Evolutionary conservation across 1,140 invertebrate species (phyloP).

Genomic region (Pectinophora gossypiella): DNA sequence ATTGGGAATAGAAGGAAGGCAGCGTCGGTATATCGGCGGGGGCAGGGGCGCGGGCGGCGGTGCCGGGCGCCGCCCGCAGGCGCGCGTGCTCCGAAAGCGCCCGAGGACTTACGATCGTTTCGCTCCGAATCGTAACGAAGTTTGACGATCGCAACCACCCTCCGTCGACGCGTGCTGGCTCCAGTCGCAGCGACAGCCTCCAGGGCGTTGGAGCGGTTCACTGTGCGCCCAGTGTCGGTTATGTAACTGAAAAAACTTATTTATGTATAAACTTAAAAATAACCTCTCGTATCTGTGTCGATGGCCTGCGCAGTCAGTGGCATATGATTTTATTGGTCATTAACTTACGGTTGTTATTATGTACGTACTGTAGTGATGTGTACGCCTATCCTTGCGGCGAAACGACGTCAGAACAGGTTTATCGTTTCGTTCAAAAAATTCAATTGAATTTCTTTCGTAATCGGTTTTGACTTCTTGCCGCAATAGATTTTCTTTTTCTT

Average conservation of each 20-base stretch:
- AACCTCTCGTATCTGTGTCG: conserved; percentile 13
- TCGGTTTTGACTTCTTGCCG: not conserved
- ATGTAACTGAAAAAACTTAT: conserved; percentile 73
- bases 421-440: conserved; percentile 50
- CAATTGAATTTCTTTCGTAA: conserved; percentile 8
- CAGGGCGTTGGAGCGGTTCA: conserved; percentile 61
- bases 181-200: conserved; percentile 68
- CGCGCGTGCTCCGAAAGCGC: conserved; percentile 59
- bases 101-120: conserved; percentile 67
- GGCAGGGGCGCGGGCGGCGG: conserved; percentile 47
- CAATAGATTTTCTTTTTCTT: not conserved
- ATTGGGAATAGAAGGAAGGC: conserved; percentile 50
- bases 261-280: conserved; percentile 63
- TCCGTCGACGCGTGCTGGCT: conserved; percentile 59
- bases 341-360: conserved; percentile 9
- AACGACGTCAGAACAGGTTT: conserved; percentile 58
- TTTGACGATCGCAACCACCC: conserved; percentile 60
- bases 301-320: not conserved
- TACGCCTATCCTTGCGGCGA: conserved; percentile 56
- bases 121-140: conserved; percentile 63
- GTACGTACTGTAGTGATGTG: conserved; percentile 63
- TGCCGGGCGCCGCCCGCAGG: conserved; percentile 63
- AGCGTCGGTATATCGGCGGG: conserved; percentile 45
- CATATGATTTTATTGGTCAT: not conserved
- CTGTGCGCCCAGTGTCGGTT: conserved; percentile 57